These are phyloP conservation scores for Euzophera pinguis DNA, from an alignment of 2,888 invertebrate species.

Conservation along the genomic window DNA sequence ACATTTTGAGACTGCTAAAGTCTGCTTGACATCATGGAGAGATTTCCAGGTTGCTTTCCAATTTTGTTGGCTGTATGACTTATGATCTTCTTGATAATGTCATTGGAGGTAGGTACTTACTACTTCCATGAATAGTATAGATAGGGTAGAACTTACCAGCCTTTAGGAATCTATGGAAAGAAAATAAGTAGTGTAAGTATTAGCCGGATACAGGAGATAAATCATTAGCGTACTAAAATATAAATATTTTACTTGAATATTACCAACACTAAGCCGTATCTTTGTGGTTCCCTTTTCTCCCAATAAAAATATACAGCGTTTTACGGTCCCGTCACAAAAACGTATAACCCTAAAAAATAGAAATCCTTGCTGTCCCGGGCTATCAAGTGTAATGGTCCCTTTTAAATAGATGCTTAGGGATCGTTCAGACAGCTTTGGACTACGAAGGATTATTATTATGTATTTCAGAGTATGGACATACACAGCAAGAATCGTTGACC, in stretches of 20 bases:
- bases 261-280: not conserved
- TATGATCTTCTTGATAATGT: too few relatives aligned
- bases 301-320: conserved; percentile 25
- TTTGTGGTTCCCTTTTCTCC: conserved; percentile 9
- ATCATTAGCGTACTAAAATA: not conserved
- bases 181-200: too few relatives aligned
- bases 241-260: not conserved
- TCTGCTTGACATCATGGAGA: too few relatives aligned
- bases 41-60: too few relatives aligned
- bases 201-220: not conserved
- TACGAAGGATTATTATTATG: conserved; percentile 17
- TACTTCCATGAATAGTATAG: too few relatives aligned
- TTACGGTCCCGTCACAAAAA: conserved; percentile 25
- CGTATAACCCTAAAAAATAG: conserved; percentile 22
- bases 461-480: conserved; percentile 3
- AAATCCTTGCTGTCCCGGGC: conserved; percentile 18
- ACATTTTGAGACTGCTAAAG: too few relatives aligned
- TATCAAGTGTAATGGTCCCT: conserved; percentile 26
- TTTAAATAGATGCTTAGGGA: conserved; percentile 25
- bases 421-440: conserved; percentile 14
- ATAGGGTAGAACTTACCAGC: too few relatives aligned
- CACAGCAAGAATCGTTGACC: not conserved
- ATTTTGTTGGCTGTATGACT: too few relatives aligned
- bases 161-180: too few relatives aligned
- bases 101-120: too few relatives aligned